A percentile compares a stretch with the other conserved stretches of the same genome.
Conservation (phyloP, 1,140 invertebrate species). For the Papilio aristodemus region DNA sequence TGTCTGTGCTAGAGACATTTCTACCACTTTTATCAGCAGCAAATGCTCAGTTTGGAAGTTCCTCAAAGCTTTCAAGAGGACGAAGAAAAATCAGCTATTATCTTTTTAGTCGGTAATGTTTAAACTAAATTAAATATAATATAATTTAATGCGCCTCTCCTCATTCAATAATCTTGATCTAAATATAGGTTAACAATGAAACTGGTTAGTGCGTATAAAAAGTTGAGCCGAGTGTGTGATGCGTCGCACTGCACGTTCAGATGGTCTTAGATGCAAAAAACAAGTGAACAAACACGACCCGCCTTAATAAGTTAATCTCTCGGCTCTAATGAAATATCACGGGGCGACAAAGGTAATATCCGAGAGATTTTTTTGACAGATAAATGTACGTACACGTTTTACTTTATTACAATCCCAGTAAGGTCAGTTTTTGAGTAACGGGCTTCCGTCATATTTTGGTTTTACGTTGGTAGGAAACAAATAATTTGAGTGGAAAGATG, state of each 20-base stretch:
- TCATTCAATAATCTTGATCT: not conserved
- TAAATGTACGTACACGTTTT: not conserved
- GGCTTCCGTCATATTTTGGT: conserved; percentile 36
- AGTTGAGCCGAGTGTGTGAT: not conserved
- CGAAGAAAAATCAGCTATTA: too few relatives aligned
- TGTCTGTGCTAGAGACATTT: too few relatives aligned
- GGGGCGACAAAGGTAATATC: conserved; percentile 55
- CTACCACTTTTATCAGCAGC: too few relatives aligned
- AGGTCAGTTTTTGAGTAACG: conserved; percentile 39
- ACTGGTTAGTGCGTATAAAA: conserved; percentile 14
- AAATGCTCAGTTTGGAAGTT: too few relatives aligned
- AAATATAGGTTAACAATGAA: not conserved
- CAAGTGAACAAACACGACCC: conserved; percentile 41
- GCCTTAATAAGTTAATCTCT: conserved; percentile 71
- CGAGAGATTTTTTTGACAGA: conserved; percentile 42
- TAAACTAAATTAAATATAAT: too few relatives aligned
- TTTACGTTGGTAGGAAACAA: conserved; percentile 56
- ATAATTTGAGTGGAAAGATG: conserved; percentile 70
- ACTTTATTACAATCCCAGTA: conserved; percentile 32
- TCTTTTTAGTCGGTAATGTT: too few relatives aligned
- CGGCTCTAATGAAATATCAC: conserved; percentile 72
- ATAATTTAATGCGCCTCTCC: not conserved
- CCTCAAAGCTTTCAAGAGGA: too few relatives aligned
- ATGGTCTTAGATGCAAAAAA: conserved; percentile 37
- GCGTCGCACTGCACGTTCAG: not conserved